These are phyloP conservation scores for Polypedilum vanderplanki DNA, from an alignment of 1,140 invertebrate genomes.

Conservation along the genomic window DNA sequence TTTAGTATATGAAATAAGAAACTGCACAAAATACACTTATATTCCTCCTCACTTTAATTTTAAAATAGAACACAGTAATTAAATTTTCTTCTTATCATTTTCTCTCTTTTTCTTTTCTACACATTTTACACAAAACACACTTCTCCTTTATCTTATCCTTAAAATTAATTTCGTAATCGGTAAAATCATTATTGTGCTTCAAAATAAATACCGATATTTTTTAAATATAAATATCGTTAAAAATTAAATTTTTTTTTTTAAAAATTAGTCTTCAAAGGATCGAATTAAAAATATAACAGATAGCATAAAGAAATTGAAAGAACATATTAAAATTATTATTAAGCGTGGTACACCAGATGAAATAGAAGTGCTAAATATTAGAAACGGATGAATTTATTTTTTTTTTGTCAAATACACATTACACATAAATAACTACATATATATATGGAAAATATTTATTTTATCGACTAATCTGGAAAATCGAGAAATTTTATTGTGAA, in stretches of 20 bases:
- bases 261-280: conserved; percentile 69
- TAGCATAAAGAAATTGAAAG: conserved; percentile 77
- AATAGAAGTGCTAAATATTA: conserved; percentile 50
- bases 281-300: conserved; percentile 75
- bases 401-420: neutral
- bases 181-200: conserved; percentile 31
- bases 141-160: neutral
- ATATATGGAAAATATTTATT: neutral
- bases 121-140: neutral
- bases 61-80: too few species aligned
- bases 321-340: conserved; percentile 77
- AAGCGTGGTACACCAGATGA: conserved; percentile 74
- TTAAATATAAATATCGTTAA: too few species aligned
- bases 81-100: neutral
- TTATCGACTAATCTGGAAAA: neutral
- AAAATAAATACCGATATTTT: conserved; percentile 33
- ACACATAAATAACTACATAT: neutral
- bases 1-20: too few species aligned
- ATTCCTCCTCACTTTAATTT: too few species aligned
- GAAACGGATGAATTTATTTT: neutral
- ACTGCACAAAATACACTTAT: too few species aligned
- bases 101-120: neutral
- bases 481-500: too few species aligned
- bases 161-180: conserved; percentile 32
- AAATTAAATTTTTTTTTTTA: too few species aligned